These are phyloP conservation scores for Dilophus febrilis DNA, from an alignment of 2,888 invertebrate genomes.

Conservation along the genomic window DNA sequence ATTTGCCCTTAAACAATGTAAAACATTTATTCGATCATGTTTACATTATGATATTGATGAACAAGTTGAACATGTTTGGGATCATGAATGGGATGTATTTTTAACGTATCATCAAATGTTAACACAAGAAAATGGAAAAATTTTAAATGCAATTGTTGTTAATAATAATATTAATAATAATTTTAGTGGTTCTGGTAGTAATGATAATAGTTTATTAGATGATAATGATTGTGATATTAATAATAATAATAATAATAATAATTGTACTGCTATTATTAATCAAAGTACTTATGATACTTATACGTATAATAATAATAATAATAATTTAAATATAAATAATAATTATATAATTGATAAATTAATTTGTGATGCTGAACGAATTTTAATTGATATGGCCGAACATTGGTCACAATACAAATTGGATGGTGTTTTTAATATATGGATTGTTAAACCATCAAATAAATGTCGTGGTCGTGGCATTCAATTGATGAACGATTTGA, in stretches of 20 bases:
- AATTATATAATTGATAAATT: slow-evolving; percentile 8
- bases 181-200: too few species aligned
- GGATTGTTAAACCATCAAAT: slow-evolving; percentile 92
- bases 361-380: slow-evolving; percentile 34
- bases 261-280: neutral
- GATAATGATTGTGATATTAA: too few species aligned
- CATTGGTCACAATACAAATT: slow-evolving; percentile 70
- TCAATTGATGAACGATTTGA: slow-evolving; percentile 65
- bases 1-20: slow-evolving; percentile 63
- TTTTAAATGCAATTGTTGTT: slow-evolving; percentile 15
- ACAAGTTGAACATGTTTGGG: slow-evolving; percentile 46
- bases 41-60: slow-evolving; percentile 61
- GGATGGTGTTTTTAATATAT: slow-evolving; percentile 76
- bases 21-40: slow-evolving; percentile 55
- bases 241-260: neutral
- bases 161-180: neutral
- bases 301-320: neutral
- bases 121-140: slow-evolving; percentile 45
- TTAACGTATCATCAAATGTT: slow-evolving; percentile 47
- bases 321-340: neutral
- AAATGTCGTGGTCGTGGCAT: slow-evolving; percentile 86
- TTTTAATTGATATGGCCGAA: slow-evolving; percentile 46
- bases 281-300: neutral
- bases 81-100: slow-evolving; percentile 83
- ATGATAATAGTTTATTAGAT: too few species aligned